Conservation (phyloP, 2,888 invertebrate species). For the Dryocosmus kuriphilus region DNA sequence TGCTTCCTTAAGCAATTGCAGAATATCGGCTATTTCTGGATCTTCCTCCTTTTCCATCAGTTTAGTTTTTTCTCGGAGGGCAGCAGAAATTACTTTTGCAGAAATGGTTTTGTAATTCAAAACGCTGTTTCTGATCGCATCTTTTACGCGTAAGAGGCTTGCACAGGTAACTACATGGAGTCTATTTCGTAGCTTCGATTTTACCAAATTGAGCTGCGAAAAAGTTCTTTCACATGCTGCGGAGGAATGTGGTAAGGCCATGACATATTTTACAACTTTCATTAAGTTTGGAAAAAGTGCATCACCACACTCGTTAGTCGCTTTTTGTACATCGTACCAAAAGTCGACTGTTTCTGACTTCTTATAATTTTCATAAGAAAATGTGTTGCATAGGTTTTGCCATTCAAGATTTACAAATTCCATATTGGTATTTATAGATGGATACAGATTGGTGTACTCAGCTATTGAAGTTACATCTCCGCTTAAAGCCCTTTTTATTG, state of each 20-base stretch:
- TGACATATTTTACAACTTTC: constrained; percentile 43
- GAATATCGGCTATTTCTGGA: not conserved
- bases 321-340: too few relatives aligned
- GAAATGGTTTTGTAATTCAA: not conserved
- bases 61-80: not conserved
- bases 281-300: too few relatives aligned
- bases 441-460: too few relatives aligned
- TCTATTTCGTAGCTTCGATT: not conserved
- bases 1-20: not conserved
- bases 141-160: not conserved
- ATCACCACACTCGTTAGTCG: constrained; percentile 2
- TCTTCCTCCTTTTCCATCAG: too few relatives aligned
- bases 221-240: too few relatives aligned
- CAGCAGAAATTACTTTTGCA: not conserved
- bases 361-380: not conserved
- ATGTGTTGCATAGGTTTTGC: constrained; percentile 18
- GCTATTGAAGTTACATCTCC: constrained; percentile 39
- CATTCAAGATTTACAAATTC: constrained; percentile 32
- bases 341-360: constrained; percentile 5
- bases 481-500: too few relatives aligned
- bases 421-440: not conserved
- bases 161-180: not conserved
- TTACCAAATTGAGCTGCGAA: too few relatives aligned
- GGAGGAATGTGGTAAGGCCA: constrained; percentile 8
- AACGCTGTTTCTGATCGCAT: not conserved